Conservation (phyloP, 2,113 vertebrate genomes). For the Lophius piscatorius region DNA sequence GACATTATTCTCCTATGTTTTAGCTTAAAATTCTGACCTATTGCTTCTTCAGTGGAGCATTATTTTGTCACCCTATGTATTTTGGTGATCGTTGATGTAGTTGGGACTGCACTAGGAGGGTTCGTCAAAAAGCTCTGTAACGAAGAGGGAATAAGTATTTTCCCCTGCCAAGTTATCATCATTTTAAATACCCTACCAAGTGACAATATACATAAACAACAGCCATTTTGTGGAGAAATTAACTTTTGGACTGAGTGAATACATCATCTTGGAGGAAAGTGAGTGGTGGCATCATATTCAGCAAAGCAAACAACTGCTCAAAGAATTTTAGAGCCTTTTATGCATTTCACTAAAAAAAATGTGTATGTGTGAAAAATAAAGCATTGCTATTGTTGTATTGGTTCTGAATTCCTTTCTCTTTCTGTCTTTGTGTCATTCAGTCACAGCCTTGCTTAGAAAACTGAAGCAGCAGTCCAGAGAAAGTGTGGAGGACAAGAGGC, state of each 20-base stretch:
- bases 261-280: not conserved
- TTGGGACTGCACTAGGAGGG: not conserved
- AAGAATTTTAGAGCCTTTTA: not conserved
- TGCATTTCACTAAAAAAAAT: not conserved
- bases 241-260: not conserved
- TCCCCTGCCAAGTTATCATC: too few species aligned
- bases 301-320: not conserved
- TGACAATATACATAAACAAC: slow-evolving; percentile 1
- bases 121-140: not conserved
- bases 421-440: slow-evolving; percentile 68
- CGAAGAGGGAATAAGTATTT: too few species aligned
- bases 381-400: slow-evolving; percentile 1
- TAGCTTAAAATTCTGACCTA: too few species aligned
- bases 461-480: slow-evolving; percentile 98
- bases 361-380: not conserved
- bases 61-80: too few species aligned
- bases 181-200: too few species aligned
- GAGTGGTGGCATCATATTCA: slow-evolving; percentile 1
- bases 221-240: not conserved
- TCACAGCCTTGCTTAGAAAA: slow-evolving; percentile 96
- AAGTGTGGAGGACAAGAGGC: slow-evolving; percentile 97
- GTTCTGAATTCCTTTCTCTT: not conserved
- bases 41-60: too few species aligned
- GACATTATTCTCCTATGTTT: too few species aligned
- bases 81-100: too few species aligned